A percentile compares a stretch with the other conserved stretches of the same genome.
phyloP scores from a whole-genome alignment of 2,888 invertebrate genomes.

The Agrochola lota region DNA sequence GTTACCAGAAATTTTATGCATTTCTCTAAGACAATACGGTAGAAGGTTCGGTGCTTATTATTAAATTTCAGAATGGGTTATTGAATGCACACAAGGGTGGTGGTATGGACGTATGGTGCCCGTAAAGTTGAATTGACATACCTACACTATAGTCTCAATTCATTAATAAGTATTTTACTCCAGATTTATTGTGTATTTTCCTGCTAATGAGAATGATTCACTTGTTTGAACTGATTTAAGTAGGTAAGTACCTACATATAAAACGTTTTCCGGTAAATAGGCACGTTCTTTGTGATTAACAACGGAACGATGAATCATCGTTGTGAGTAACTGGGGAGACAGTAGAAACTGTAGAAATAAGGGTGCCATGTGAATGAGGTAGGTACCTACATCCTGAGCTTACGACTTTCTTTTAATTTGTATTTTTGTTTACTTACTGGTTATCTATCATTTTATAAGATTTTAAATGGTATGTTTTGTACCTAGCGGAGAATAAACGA shows the following conservation, averaged over 20 bases:
- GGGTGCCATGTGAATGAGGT: constrained; percentile 55
- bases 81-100: constrained; percentile 38
- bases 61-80: not conserved
- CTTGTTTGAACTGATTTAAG: constrained; percentile 11
- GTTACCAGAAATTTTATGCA: constrained; percentile 15
- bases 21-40: not conserved
- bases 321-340: constrained; percentile 81
- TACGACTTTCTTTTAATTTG: not conserved
- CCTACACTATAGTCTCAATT: constrained; percentile 13
- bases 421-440: constrained; percentile 15
- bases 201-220: constrained; percentile 23
- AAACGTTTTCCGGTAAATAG: constrained; percentile 73
- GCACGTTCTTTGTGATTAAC: constrained; percentile 79
- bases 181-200: constrained; percentile 37
- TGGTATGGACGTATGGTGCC: constrained; percentile 1
- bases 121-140: constrained; percentile 21
- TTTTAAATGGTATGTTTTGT: not conserved
- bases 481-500: not conserved
- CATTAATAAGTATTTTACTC: not conserved
- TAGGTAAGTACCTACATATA: constrained; percentile 21
- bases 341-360: constrained; percentile 62
- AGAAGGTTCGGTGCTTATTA: not conserved
- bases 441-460: not conserved
- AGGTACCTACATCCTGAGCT: not conserved
- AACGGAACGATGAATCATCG: constrained; percentile 86